Evolutionary conservation across 2,113 vertebrate genomes (phyloP), one percentile per base, ranked within the genome.

Genomic region (Carassius carassius): DNA sequence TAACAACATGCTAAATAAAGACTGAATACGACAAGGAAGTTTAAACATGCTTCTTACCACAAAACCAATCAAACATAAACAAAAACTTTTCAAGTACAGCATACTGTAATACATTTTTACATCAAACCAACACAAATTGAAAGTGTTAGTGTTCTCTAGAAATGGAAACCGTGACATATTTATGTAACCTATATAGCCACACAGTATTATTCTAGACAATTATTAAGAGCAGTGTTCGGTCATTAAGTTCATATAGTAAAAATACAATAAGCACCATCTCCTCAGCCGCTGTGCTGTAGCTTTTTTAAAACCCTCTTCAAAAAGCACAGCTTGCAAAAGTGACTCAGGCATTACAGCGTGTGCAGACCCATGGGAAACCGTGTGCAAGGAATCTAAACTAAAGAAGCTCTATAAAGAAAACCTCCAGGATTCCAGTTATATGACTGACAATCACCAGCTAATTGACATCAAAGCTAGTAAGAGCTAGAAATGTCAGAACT

Each of bases 281-380:
- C 25, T 14, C 60, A 49, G 35, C 6, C 8, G 54, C 70, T 81
- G 13, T 17, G 29, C 70, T 81, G 65, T 16, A 77, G 73, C 60
- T 76, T 84, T 69, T 51, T 77, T 78, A 70, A 86, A 70, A 12
- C 7, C 7, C 23, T 23, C 73, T 56, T 65, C 41, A 51, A 74
- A 84, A 83, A 69, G 72, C 78, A 49, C 58, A 56, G 69, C 76
- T 85, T 60, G 13, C 49, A 75, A 63, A 79, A 74, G 73, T 78
- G 58, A 44, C 19, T 81, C 29, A 85, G 32, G 19, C 72, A 58
- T 23, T 69, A 58, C n/a, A 81, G 70, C 23, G 21, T 37, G 49
- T 49, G 58, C 76, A 56, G 87, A 29, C 54, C 63, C 29, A 12
- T 25, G 35, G 25, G 73, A 62, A 74, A 65, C 16, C 21, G 23